Percentiles rank a stretch among this genome's conserved stretches.
phyloP scores from a whole-genome alignment of 1,140 invertebrate genomes.

The Zaprionus tsacasi region DNA sequence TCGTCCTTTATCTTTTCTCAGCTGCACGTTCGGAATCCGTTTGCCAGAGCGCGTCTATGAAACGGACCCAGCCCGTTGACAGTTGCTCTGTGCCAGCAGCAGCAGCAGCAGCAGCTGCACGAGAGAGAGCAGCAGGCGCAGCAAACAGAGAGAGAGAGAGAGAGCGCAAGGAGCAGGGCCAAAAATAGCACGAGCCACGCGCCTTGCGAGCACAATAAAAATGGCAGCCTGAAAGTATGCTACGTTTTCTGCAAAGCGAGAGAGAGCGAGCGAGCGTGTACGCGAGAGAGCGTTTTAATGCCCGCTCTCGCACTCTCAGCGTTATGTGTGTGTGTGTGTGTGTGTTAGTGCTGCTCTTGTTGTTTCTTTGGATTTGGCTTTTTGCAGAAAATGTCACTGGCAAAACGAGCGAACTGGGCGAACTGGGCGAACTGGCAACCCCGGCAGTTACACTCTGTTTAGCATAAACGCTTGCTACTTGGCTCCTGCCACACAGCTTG shows the following conservation, averaged over 20 bases:
- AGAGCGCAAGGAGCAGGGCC: slow-evolving; percentile 29
- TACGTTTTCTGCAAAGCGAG: slow-evolving; percentile 62
- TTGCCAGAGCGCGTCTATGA: slow-evolving; percentile 42
- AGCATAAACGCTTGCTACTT: slow-evolving; percentile 83
- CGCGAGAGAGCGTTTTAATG: not conserved
- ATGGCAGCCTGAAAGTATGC: slow-evolving; percentile 51
- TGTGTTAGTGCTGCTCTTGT: not conserved
- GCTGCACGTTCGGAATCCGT: slow-evolving; percentile 75
- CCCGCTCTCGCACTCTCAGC: slow-evolving; percentile 9
- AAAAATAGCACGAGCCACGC: slow-evolving; percentile 41
- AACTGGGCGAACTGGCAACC: slow-evolving; percentile 63
- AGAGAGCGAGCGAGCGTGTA: not conserved
- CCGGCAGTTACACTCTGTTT: slow-evolving; percentile 82
- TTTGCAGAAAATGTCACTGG: slow-evolving; percentile 74
- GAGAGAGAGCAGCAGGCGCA: not conserved
- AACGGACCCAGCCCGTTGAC: slow-evolving; percentile 39
- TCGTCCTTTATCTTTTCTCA: slow-evolving; percentile 76
- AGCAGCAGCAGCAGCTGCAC: not conserved
- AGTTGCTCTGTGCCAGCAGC: slow-evolving; percentile 21
- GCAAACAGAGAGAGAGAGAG: slow-evolving; percentile 10
- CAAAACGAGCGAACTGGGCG: slow-evolving; percentile 12
- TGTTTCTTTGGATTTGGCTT: slow-evolving; percentile 62
- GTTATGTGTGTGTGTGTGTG: slow-evolving; percentile 4
- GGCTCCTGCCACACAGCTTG: slow-evolving; percentile 59
- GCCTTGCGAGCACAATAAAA: not conserved